These are phyloP conservation scores for Homarus americanus DNA, from an alignment of 1,140 invertebrate genomes.

Conservation along the genomic window DNA sequence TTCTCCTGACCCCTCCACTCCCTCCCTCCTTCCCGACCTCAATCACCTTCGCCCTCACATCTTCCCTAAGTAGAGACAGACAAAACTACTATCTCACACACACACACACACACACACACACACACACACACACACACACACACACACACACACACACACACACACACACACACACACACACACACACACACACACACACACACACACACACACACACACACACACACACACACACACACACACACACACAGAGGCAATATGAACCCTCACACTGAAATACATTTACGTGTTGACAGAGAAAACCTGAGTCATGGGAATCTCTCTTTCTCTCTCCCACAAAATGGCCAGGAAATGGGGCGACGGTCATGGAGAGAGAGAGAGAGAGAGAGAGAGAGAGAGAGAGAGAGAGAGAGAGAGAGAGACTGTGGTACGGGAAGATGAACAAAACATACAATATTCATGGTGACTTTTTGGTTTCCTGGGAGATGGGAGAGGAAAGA, in stretches of 20 bases:
- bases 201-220: slow-evolving; percentile 11
- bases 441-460: too few species aligned
- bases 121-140: slow-evolving; percentile 18
- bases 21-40: neutral
- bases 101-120: slow-evolving; percentile 36
- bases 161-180: slow-evolving; percentile 21
- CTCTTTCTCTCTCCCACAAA: too few species aligned
- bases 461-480: too few species aligned
- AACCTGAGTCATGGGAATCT: too few species aligned
- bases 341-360: too few species aligned
- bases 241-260: neutral
- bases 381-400: slow-evolving; percentile 28
- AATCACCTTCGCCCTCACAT: too few species aligned
- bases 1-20: neutral
- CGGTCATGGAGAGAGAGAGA: slow-evolving; percentile 16
- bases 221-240: neutral
- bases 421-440: neutral
- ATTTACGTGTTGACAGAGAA: too few species aligned
- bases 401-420: slow-evolving; percentile 38
- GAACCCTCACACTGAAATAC: neutral
- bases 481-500: too few species aligned
- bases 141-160: neutral
- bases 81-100: neutral
- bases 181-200: slow-evolving; percentile 21
- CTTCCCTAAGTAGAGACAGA: slow-evolving; percentile 10